Evolutionary conservation across 2,888 invertebrate genomes (phyloP).

Genomic region (Drosophila kanekoi): DNA sequence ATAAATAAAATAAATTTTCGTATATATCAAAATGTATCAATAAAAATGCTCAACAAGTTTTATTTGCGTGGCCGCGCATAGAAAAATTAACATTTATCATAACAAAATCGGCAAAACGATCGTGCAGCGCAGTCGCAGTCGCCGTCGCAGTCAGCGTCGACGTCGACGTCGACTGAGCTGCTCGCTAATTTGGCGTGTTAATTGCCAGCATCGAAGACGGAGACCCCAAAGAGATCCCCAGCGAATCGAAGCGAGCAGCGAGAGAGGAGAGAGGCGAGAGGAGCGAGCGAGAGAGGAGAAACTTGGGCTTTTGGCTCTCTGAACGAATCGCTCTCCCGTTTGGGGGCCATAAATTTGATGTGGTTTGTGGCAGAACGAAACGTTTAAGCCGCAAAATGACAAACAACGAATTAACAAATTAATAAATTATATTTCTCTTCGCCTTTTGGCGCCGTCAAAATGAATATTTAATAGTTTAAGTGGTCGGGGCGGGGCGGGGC

Average conservation of each 20-base stretch:
- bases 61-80: constrained; percentile 59
- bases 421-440: constrained; percentile 75
- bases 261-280: constrained; percentile 22
- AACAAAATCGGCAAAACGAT: constrained; percentile 46
- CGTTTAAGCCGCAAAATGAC: constrained; percentile 81
- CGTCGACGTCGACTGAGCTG: constrained; percentile 29
- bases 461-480: constrained; percentile 57
- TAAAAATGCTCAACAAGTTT: constrained; percentile 80
- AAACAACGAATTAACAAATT: constrained; percentile 81
- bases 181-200: constrained; percentile 79
- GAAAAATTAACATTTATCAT: constrained; percentile 67
- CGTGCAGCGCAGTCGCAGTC: constrained; percentile 24
- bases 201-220: constrained; percentile 60
- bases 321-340: constrained; percentile 31
- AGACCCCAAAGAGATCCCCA: constrained; percentile 20
- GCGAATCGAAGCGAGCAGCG: constrained; percentile 7
- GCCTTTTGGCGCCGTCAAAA: constrained; percentile 59
- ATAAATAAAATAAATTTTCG: constrained; percentile 76
- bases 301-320: background rate
- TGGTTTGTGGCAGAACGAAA: constrained; percentile 79
- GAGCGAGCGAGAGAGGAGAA: constrained; percentile 13
- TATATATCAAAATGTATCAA: constrained; percentile 78
- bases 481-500: constrained; percentile 45
- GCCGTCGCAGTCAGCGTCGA: constrained; percentile 1
- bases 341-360: constrained; percentile 71